Evolutionary conservation across 2,888 invertebrate species (phyloP), one percentile per base, ranked within the genome.

Genomic region (Agrotis segetum): DNA sequence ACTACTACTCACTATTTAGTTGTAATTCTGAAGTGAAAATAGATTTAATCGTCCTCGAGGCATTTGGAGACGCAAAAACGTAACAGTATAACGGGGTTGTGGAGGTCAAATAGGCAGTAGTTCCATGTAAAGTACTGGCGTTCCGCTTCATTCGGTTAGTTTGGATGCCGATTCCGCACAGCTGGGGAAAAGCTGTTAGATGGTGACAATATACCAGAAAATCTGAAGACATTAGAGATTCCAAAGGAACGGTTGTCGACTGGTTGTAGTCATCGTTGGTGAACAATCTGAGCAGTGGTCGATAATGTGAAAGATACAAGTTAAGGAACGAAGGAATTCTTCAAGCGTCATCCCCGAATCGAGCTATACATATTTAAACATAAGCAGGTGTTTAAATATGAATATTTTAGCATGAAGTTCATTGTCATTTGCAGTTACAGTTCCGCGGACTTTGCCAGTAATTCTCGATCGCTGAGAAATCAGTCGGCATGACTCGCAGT

Each of bases 371-470:
- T 75, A 44, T 58, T 61, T 61, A 19, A 53, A 63, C 21, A 47
- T 19, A 17, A 24, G 14, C 62, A 55, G 2, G 62, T 56, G 46
- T 55, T 60, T 24, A 62, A 58, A 56, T 53, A 61, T 59, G 61
- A 77, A 64, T 67, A 77, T 64, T 67, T 73, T 61, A 49, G 29
- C 60, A 73, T 68, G 53, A 78, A 74, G 77, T 78, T 78, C 78
- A 78, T 74, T 74, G 74, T 78, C 74, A 55, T 60, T 78, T 66
- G 19, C 62, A 16, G 58, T 74, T 46, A 74, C 65, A 62, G 55
- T 74, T 60, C 40, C 40, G 21, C 55, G 78, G 78, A 78, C 78
- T 78, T 61, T 65, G 55, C 16, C 47, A 61, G 60, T 64, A 59
- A 44, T 63, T 73, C 64, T 67, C 21, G 69, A 29, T 53, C 44